Conservation (phyloP, 2,113 vertebrate species). For the Pelobates fuscus region DNA sequence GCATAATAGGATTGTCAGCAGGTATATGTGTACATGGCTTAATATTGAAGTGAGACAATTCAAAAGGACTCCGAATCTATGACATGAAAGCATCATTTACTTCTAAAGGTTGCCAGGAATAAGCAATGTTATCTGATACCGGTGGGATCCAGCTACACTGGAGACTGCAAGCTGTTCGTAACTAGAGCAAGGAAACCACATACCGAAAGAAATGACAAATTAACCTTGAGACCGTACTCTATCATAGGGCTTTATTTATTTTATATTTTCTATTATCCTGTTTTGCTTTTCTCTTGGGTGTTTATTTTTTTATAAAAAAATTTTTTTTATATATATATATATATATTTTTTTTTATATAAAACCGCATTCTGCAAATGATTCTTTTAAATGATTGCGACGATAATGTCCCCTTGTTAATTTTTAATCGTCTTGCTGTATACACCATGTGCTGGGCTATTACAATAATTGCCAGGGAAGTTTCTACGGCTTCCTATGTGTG, state of each 20-base stretch:
- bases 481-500: too few species aligned
- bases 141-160: conserved; percentile 31
- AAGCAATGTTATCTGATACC: conserved; percentile 24
- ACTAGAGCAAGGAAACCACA: conserved; percentile 43
- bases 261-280: conserved; percentile 24
- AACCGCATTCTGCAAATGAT: too few species aligned
- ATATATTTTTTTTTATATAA: too few species aligned
- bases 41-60: conserved; percentile 21
- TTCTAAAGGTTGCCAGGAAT: conserved; percentile 46
- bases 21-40: conserved; percentile 16
- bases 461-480: too few species aligned
- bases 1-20: background rate
- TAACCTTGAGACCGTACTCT: conserved; percentile 42
- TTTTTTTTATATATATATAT: too few species aligned
- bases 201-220: conserved; percentile 42
- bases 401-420: too few species aligned
- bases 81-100: conserved; percentile 47
- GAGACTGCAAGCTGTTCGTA: conserved; percentile 45
- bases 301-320: background rate
- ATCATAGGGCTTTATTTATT: background rate
- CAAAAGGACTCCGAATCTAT: conserved; percentile 32
- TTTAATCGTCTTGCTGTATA: too few species aligned
- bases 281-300: conserved; percentile 1
- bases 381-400: too few species aligned
- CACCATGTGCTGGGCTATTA: too few species aligned